These are phyloP conservation scores for Corydoras maculifer DNA, from an alignment of 2,113 vertebrate genomes.

Conservation along the genomic window DNA sequence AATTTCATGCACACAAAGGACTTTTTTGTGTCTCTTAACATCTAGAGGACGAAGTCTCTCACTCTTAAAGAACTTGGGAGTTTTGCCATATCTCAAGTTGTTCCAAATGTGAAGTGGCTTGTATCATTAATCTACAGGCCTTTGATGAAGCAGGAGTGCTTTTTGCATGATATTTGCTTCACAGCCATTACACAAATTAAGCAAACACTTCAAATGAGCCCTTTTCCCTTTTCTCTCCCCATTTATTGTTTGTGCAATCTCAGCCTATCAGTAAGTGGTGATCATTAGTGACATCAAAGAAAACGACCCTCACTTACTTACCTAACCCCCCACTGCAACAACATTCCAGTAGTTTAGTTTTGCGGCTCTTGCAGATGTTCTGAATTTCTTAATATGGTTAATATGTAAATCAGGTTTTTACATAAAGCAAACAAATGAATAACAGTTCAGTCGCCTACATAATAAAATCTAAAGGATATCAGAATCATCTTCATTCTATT, in stretches of 20 bases:
- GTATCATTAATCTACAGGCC: constrained; percentile 25
- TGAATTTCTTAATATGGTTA: background rate
- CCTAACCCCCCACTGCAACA: constrained; percentile 49
- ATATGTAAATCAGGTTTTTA: constrained; percentile 3
- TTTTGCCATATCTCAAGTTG: constrained; percentile 47
- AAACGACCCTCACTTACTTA: constrained; percentile 47
- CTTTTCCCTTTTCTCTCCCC: background rate
- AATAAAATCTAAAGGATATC: no score
- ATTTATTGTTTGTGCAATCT: constrained; percentile 20
- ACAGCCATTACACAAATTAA: constrained; percentile 39
- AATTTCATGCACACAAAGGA: background rate
- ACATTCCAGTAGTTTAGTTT: background rate
- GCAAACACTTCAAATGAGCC: constrained; percentile 37
- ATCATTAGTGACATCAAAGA: constrained; percentile 37
- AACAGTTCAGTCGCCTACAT: no score
- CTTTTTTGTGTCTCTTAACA: constrained; percentile 9
- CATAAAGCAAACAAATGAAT: background rate
- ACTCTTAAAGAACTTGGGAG: constrained; percentile 36
- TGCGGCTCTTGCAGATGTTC: constrained; percentile 2
- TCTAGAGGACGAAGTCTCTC: constrained; percentile 22
- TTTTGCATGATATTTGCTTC: constrained; percentile 36
- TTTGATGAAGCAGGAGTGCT: constrained; percentile 38
- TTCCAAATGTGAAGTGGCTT: constrained; percentile 39
- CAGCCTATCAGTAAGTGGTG: constrained; percentile 34
- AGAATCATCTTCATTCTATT: no score